These are phyloP conservation scores for Pentamera pediparva DNA, from an alignment of 53 echinoderm and acorn worm genomes.

Conservation along the genomic window DNA sequence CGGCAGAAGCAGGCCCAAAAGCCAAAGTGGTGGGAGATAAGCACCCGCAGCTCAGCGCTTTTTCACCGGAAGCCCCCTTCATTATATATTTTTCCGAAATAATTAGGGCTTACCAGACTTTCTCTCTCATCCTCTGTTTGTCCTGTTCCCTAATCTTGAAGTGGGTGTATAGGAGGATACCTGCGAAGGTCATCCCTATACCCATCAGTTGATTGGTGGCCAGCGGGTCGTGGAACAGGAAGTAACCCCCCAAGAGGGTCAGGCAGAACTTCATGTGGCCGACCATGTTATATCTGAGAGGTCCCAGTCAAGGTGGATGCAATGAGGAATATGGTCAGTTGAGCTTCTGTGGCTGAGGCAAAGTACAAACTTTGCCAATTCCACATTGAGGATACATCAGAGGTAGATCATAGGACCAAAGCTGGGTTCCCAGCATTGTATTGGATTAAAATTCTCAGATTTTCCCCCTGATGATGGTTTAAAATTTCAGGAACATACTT, in stretches of 20 bases:
- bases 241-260: constrained; percentile 77
- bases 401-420: no score
- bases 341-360: background rate
- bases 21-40: no score
- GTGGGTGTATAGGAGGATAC: constrained; percentile 85
- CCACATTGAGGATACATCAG: background rate
- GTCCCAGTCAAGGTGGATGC: background rate
- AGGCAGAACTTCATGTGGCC: constrained; percentile 91
- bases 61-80: no score
- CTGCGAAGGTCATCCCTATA: constrained; percentile 62
- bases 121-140: constrained; percentile 16
- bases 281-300: constrained; percentile 87
- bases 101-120: constrained; percentile 56
- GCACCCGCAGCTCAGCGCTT: no score
- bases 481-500: background rate
- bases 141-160: constrained; percentile 81
- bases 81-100: no score
- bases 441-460: background rate
- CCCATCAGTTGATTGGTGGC: constrained; percentile 69
- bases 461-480: background rate
- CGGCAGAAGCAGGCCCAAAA: no score
- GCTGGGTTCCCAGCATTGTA: no score
- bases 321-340: background rate
- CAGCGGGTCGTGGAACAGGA: constrained; percentile 70
- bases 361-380: background rate